phyloP scores from a whole-genome alignment of 2,797 vertebrate genomes.

The Liasis olivaceus region DNA sequence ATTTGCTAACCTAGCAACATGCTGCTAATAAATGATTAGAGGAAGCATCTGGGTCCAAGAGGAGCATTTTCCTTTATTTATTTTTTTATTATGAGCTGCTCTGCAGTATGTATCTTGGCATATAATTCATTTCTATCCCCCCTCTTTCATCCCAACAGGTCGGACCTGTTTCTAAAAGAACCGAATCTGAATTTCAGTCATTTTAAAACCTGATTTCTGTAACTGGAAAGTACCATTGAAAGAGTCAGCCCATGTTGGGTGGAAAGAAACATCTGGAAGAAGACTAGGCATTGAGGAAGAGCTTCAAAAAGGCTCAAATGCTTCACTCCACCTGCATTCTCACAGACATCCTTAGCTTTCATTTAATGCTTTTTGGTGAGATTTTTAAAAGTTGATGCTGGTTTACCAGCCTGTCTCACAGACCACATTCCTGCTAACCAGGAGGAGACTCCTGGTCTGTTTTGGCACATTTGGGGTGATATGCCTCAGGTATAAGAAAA shows the following conservation, averaged over 20 bases:
- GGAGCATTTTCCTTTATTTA: conserved; percentile 12
- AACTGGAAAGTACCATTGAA: conserved; percentile 12
- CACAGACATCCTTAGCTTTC: not conserved
- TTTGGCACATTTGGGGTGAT: too few relatives aligned
- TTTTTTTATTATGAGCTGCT: conserved; percentile 7
- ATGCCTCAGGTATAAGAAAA: too few relatives aligned
- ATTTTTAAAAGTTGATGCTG: too few relatives aligned
- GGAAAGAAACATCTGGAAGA: not conserved
- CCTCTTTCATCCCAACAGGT: conserved; percentile 12
- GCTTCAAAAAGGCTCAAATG: not conserved
- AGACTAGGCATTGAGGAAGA: not conserved
- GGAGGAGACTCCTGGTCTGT: too few relatives aligned
- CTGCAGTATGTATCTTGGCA: not conserved
- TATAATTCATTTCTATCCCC: not conserved
- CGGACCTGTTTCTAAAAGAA: conserved; percentile 22
- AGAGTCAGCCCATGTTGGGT: not conserved
- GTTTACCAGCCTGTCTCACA: too few relatives aligned
- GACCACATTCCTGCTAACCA: too few relatives aligned
- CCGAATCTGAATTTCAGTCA: not conserved
- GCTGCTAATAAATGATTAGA: conserved; percentile 30
- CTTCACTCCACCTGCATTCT: not conserved
- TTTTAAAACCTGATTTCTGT: conserved; percentile 8
- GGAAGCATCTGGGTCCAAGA: not conserved
- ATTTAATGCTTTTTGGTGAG: too few relatives aligned
- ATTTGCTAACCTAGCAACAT: conserved; percentile 24